Base-by-base conservation (phyloP, 2,113 vertebrate species). In the Halcyon malimbica region DNA sequence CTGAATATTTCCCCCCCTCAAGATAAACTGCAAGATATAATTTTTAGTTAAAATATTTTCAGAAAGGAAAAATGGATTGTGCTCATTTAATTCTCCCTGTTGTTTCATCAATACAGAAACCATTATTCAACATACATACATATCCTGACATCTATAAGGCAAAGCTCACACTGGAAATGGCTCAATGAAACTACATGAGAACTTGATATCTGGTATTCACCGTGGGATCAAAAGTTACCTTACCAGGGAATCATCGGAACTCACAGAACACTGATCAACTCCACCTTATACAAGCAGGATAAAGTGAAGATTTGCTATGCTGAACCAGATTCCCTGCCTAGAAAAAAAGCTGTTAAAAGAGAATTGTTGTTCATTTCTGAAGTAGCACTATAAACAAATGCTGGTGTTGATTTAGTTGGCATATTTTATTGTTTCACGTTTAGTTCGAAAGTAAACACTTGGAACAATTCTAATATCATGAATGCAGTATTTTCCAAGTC, bases 381-480 rank as follows among this genome's bases (percentile, higher is more conserved):
- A 93, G 67, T 16, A 86, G 54, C 56, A 88, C 31, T 70, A 81
- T 35, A 91, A 94, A 96, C 63, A 96, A 82, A 86, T 46, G 51
- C 59, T 90, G 42, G 68, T 67, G 79, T 69, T 92, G 82, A 90
- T 93, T 87, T 86, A 92, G 54, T 63, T 5, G 0, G 54, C 50
- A 41, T 77, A 54, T 94, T 92, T 93, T 73, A 85, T 59, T 95
- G 79, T 91, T 95, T 91, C 51, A 88, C 62, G 2, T 93, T 90
- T 83, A 88, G 70, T 70, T 77, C 83, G 44, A 87, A 95, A 96
- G 70, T 85, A 96, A 96, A 91, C 82, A 86, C 83, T 96, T 96
- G 71, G 54, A 95, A 88, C 90, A 95, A 90, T 39, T 87, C 87
- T 80, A 93, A 82, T n/a, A 62, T 33, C 44, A 73, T 41, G 60